Conservation (phyloP, 2,797 vertebrate species). For the Coreius guichenoti region DNA sequence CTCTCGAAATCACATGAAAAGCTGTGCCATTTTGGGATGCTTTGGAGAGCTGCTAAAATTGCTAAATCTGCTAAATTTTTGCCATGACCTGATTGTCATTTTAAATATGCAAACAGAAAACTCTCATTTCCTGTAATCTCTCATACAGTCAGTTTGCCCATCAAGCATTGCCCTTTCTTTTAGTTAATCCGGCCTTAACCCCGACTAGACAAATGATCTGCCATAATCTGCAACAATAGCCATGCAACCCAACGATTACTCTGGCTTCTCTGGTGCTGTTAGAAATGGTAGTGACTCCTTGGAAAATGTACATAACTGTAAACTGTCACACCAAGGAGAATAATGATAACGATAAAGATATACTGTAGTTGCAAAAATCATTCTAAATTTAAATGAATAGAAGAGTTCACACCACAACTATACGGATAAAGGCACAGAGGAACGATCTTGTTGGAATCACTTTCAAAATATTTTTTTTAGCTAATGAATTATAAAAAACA, state of each 20-base stretch:
- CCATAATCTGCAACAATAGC: background rate
- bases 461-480: no score
- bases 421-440: no score
- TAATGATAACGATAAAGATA: background rate
- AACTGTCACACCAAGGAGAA: background rate
- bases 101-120: conserved; percentile 22
- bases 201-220: conserved; percentile 11
- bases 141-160: background rate
- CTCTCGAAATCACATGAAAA: background rate
- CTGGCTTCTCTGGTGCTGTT: background rate
- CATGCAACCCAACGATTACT: background rate
- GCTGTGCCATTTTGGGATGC: background rate
- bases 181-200: background rate
- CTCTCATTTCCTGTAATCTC: background rate
- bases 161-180: conserved; percentile 4
- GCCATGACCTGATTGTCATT: background rate
- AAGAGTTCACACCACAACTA: no score
- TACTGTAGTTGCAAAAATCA: no score
- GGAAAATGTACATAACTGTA: background rate
- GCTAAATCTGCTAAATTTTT: background rate
- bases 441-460: no score
- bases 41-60: conserved; percentile 1
- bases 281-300: background rate
- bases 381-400: no score
- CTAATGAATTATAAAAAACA: no score